Evolutionary conservation across 2,888 invertebrate species (phyloP).

Genomic region (Apodemia zela): DNA sequence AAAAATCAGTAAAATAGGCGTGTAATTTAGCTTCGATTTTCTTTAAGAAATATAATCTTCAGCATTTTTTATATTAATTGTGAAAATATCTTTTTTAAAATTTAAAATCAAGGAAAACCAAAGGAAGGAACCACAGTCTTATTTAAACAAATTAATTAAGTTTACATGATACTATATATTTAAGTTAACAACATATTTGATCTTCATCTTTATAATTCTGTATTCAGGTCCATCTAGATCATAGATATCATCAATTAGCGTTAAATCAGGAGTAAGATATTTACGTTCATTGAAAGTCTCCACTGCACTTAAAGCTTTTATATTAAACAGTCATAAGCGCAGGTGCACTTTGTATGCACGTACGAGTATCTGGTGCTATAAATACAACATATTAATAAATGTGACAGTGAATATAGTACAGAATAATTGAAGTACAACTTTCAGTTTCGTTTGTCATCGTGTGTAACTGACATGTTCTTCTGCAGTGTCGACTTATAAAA

Average conservation of each 20-base stretch:
- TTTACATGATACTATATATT: too few species aligned
- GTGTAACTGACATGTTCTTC: neutral
- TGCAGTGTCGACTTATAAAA: neutral
- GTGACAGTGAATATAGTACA: conserved; percentile 16
- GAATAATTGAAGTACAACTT: conserved; percentile 1
- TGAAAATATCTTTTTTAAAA: too few species aligned
- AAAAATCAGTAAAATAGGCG: too few species aligned
- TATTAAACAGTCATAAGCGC: conserved; percentile 49
- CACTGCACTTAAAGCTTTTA: conserved; percentile 17
- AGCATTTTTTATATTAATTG: too few species aligned
- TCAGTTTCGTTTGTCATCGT: conserved; percentile 8
- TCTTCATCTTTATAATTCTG: too few species aligned
- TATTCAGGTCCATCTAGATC: too few species aligned
- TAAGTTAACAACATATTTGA: too few species aligned
- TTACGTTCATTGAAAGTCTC: conserved; percentile 8
- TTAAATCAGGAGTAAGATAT: neutral
- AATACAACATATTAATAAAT: neutral
- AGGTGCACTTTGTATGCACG: conserved; percentile 49
- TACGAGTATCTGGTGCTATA: conserved; percentile 29
- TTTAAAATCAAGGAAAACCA: too few species aligned
- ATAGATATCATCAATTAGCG: neutral
- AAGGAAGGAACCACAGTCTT: too few species aligned
- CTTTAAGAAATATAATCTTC: too few species aligned
- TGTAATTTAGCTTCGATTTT: too few species aligned
- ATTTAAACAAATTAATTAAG: too few species aligned